These are phyloP conservation scores for Sminthopsis crassicaudata DNA, from an alignment of 2,113 vertebrate genomes.

Conservation along the genomic window DNA sequence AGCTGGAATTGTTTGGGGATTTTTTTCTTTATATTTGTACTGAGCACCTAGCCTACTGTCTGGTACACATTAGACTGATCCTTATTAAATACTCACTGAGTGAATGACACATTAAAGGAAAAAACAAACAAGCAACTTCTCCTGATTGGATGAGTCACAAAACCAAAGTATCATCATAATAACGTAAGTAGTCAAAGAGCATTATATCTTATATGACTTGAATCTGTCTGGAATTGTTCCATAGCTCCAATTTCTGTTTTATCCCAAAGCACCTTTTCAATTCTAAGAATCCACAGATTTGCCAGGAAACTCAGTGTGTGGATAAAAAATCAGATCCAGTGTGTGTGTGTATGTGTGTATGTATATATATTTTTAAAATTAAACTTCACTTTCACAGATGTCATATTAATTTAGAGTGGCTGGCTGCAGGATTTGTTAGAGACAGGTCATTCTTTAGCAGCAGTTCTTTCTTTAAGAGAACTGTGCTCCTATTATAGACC, in stretches of 20 bases:
- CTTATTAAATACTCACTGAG: background rate
- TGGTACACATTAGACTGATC: background rate
- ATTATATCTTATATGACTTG: conserved; percentile 35
- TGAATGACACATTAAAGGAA: background rate
- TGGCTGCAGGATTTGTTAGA: background rate
- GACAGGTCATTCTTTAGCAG: background rate
- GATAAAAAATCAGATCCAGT: conserved; percentile 38
- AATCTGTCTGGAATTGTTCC: conserved; percentile 54
- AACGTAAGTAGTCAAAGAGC: conserved; percentile 60
- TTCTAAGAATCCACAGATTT: conserved; percentile 30
- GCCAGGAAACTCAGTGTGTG: background rate
- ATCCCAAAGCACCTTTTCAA: conserved; percentile 56
- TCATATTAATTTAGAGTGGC: background rate
- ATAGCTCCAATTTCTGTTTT: conserved; percentile 50
- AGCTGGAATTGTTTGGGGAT: background rate
- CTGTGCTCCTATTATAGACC: conserved; percentile 30
- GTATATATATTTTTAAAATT: background rate
- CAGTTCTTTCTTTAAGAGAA: background rate
- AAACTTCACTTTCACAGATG: conserved; percentile 22
- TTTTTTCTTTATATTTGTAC: background rate
- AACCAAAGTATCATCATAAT: conserved; percentile 60
- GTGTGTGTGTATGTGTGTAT: too few species aligned
- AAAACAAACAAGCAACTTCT: conserved; percentile 23
- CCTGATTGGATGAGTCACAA: conserved; percentile 52
- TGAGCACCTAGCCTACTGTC: background rate